phyloP scores from a whole-genome alignment of 2,113 vertebrate genomes.

The Pachycephala philippinensis region DNA sequence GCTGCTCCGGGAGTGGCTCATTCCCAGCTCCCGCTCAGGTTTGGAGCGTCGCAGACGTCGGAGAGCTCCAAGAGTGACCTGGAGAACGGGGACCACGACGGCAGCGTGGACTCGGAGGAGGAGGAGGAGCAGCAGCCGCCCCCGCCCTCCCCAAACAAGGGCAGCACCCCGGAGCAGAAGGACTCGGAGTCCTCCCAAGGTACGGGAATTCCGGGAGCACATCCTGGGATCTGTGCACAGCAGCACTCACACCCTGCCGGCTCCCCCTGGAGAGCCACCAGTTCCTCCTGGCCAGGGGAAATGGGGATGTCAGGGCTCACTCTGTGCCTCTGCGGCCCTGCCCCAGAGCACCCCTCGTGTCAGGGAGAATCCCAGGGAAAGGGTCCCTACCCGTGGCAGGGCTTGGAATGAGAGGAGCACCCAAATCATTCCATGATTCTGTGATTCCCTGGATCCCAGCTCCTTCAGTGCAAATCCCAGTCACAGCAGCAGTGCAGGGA shows the following conservation, averaged over 20 bases:
- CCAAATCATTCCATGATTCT: background rate
- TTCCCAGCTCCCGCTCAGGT: slow-evolving; percentile 62
- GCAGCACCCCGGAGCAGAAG: background rate
- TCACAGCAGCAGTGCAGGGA: background rate
- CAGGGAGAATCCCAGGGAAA: background rate
- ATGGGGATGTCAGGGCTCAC: accelerated
- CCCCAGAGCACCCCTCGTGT: background rate
- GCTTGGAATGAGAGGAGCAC: background rate
- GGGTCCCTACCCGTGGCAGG: background rate
- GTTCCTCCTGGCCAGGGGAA: too few species aligned
- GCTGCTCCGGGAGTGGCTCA: background rate
- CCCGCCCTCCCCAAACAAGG: slow-evolving; percentile 22
- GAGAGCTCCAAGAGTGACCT: slow-evolving; percentile 78
- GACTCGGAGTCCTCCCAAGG: slow-evolving; percentile 13
- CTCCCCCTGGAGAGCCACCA: accelerated
- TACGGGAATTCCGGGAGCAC: background rate
- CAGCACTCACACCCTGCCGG: accelerated
- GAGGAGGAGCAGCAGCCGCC: slow-evolving; percentile 53
- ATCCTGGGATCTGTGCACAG: background rate
- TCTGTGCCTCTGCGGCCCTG: background rate
- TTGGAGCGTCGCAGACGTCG: slow-evolving; percentile 80
- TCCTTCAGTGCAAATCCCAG: background rate
- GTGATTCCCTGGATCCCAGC: background rate
- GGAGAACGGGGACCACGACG: slow-evolving; percentile 76
- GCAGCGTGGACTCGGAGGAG: slow-evolving; percentile 68